phyloP scores from a whole-genome alignment of 2,797 vertebrate genomes.

The Carcharodon carcharias region DNA sequence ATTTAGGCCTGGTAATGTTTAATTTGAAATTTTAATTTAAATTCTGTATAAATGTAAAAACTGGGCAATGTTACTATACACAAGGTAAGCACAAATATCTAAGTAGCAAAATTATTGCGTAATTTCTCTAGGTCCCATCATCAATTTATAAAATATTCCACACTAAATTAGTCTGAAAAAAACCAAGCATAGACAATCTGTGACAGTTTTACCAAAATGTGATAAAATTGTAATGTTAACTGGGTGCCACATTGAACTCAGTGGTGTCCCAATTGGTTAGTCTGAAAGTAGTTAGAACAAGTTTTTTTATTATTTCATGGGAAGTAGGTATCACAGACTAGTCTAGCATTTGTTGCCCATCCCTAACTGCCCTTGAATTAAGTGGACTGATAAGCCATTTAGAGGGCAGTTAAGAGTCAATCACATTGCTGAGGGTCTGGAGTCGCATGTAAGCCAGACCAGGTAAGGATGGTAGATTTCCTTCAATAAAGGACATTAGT shows the following conservation, averaged over 20 bases:
- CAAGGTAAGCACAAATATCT: background rate
- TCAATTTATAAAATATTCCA: background rate
- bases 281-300: background rate
- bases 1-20: background rate
- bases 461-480: too few relatives aligned
- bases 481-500: too few relatives aligned
- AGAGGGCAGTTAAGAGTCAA: too few relatives aligned
- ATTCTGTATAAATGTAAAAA: background rate
- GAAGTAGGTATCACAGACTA: too few relatives aligned
- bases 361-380: too few relatives aligned
- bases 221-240: background rate
- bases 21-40: background rate
- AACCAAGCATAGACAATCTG: background rate
- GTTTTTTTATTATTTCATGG: background rate
- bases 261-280: background rate
- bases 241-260: background rate
- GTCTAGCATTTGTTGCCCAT: too few relatives aligned
- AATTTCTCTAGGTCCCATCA: background rate
- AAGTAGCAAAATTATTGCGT: background rate
- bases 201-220: background rate
- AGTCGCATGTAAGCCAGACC: too few relatives aligned
- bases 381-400: too few relatives aligned
- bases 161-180: background rate
- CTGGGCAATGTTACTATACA: background rate
- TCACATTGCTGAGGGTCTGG: too few relatives aligned